These are phyloP conservation scores for Cerastoderma edule DNA, from an alignment of 2,888 invertebrate genomes.

Conservation along the genomic window DNA sequence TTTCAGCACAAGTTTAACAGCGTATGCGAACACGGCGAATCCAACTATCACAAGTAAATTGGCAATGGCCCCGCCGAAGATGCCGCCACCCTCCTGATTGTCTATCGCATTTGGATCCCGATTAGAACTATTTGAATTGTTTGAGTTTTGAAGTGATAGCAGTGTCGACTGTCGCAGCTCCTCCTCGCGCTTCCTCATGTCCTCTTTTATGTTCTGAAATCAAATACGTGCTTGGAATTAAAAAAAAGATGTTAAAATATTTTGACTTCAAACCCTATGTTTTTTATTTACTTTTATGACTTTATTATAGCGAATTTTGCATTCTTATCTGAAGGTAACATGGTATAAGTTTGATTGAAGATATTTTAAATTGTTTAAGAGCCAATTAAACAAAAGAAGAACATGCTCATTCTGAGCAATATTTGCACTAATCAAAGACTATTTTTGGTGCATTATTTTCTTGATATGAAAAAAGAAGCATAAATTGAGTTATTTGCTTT, in stretches of 20 bases:
- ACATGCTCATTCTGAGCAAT: no score
- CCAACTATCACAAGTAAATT: conserved; percentile 95
- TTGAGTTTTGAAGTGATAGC: conserved; percentile 50
- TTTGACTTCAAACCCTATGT: neutral
- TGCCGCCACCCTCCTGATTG: conserved; percentile 63
- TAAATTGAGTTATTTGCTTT: no score
- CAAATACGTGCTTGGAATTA: neutral
- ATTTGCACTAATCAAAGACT: no score
- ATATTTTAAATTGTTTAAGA: no score
- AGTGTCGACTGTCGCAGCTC: conserved; percentile 83
- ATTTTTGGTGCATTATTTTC: no score
- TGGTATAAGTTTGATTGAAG: no score
- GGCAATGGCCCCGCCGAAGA: conserved; percentile 88
- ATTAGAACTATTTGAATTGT: conserved; percentile 49
- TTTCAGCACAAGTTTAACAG: conserved; percentile 92
- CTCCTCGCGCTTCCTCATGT: conserved; percentile 85
- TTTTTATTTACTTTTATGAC: no score
- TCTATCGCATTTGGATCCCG: conserved; percentile 54
- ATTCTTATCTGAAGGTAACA: no score
- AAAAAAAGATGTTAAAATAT: neutral
- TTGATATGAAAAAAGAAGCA: no score
- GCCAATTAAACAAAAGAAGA: no score
- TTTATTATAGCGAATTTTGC: no score
- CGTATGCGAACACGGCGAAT: conserved; percentile 95
- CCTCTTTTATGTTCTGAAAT: conserved; percentile 84